Conservation (phyloP, 2,888 invertebrate species). For the Digitonthophagus gazella region DNA sequence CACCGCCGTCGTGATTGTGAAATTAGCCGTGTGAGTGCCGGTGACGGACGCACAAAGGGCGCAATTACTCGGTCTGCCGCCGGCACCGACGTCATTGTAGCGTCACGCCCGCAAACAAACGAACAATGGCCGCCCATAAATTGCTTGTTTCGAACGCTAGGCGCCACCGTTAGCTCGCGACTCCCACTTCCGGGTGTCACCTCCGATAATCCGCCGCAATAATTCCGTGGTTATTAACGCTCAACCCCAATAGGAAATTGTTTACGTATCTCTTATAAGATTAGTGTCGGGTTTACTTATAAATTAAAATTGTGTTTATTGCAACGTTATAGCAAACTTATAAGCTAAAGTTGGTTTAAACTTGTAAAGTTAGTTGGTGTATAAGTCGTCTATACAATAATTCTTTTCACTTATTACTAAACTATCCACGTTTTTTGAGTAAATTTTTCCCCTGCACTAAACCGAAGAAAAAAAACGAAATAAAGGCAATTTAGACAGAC, state of each 20-base stretch:
- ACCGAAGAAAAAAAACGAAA: constrained; percentile 8
- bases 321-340: too few species aligned
- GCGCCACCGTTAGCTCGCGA: not conserved
- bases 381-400: too few species aligned
- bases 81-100: constrained; percentile 46
- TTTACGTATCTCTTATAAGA: not conserved
- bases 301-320: too few species aligned
- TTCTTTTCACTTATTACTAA: too few species aligned
- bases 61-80: constrained; percentile 52
- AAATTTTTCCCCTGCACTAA: too few species aligned
- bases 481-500: constrained; percentile 22
- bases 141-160: constrained; percentile 35
- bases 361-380: too few species aligned
- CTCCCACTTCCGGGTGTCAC: not conserved
- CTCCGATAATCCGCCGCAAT: not conserved
- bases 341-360: too few species aligned
- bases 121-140: constrained; percentile 34
- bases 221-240: not conserved
- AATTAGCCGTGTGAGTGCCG: constrained; percentile 53
- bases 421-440: too few species aligned
- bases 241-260: not conserved
- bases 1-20: constrained; percentile 40
- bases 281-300: too few species aligned
- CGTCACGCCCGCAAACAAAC: constrained; percentile 48
- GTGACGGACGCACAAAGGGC: constrained; percentile 51